Evolutionary conservation across 2,888 invertebrate species (phyloP), one percentile per base, ranked within the genome.

Genomic region (Amphipoea oculea): DNA sequence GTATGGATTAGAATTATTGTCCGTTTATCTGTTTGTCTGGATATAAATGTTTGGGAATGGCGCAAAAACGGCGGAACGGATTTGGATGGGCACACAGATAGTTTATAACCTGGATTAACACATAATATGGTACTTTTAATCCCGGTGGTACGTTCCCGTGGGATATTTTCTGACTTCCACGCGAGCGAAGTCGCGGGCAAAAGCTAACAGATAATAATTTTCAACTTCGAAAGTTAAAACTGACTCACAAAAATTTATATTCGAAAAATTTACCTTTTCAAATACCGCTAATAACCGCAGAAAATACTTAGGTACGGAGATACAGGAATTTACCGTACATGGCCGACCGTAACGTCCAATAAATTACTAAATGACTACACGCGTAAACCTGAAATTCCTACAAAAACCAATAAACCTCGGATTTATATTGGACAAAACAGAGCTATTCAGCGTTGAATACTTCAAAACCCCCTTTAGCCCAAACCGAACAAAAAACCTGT

Each of bases 401-500:
- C 40, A 62, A 7, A 62, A 83, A 67, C 70, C 70, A 45, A 77
- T 82, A 76, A 76, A 83, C 77, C 69, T 48, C 54, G 29, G 17
- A 54, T 70, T 17, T 62, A 48, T 42, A 57, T 42, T 29, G 42
- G 62, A 72, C 69, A 60, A 60, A 60, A 60, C 29, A 63, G 54
- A 82, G 29, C 42, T 65, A 62, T 82, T 73, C 51, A 67, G 40
- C 12, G n/a, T 20, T 65, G n/a, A 81, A 63, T 65, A 76, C 48
- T 62, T 62, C 42, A 36, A 36, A 36, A 66, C 69, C 45, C 74
- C 70, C 17, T 81, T 68, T 45, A 1, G 17, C 14, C 14, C 0
- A 57, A 72, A 48, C 29, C 40, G 20, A 75, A 73, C 65, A 57
- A 69, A 75, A 70, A 63, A 65, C 12, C 48, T 63, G 42, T 75